Evolutionary conservation across 1,140 invertebrate genomes (phyloP), one percentile per base, ranked within the genome.

Genomic region (Grapholita molesta): DNA sequence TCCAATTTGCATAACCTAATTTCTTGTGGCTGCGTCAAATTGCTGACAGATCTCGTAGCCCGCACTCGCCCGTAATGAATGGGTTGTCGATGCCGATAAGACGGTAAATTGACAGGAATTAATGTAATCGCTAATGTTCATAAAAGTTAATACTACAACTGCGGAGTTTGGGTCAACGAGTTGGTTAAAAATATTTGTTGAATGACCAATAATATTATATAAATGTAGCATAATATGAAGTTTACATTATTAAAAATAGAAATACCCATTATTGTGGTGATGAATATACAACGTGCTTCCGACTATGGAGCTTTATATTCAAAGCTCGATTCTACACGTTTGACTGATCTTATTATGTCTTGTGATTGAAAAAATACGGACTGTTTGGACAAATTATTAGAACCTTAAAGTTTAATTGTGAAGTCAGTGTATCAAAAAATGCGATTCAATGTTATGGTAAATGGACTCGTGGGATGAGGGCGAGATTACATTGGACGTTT

Each of bases 1-100:
- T 80, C 76, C 73, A 77, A 85, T 83, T 83, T 85, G 71, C 81
- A 83, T 83, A 85, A 85, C 79, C 77, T 85, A 83, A 83, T 83
- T 85, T 72, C 74, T 77, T 67, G 75, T 77, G 77, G 76, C 75
- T 83, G 75, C 77, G 70, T 83, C 82, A 80, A 85, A 85, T 82
- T 78, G 75, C 81, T 81, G 81, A 83, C 82, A 81, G 80, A 80
- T 80, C 82, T 77, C 74, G 74, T 66, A 74, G 72, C 69, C 73
- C 71, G 67, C 73, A 73, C 73, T 69, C 66, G 48, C 64, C 72
- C 75, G 70, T 83, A 82, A 83, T 79, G 72, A 77, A 83, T 82
- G 75, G 77, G 68, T 76, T 71, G 74, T 77, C 75, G 75, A 78
- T 79, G 66, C 71, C 68, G 77, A 82, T 79, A 76, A 78, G 72